Evolutionary conservation across 2,888 invertebrate species (phyloP), one percentile per base, ranked within the genome.

Genomic region (Tinea semifulvella): DNA sequence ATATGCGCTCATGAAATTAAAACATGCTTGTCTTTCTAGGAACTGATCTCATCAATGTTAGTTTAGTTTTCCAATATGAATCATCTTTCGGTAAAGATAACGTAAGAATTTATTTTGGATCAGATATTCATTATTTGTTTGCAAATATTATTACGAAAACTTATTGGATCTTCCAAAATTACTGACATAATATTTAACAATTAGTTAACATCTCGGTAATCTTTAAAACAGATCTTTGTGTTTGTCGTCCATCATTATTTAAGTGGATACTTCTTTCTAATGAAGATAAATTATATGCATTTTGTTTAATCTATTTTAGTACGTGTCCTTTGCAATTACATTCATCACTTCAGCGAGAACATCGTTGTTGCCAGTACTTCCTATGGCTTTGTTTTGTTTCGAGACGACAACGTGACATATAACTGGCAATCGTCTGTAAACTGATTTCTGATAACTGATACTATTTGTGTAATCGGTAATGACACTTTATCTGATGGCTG

Each of bases 61-160:
- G 57, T 57, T 60, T 59, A 60, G 64, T 63, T 65, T n/a, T 63
- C 60, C 58, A 55, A 58, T 64, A 66, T 66, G 67, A 63, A 62
- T 68, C 65, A 63, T 60, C 56, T 56, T 57, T 52, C 50, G 55
- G 56, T 49, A 53, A 49, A 14, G 10, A 53, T 56, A 56, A 50
- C 52, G 58, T 62, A 59, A 58, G 54, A 58, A 56, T 59, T 56
- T 52, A 60, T 58, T 60, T 60, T 56, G 55, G 53, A 51, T 50
- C n/a, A 17, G 16, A 11, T 14, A 31, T 31, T n/a, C 31, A 13
- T 31, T 3, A 4, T 26, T 26, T 4, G 26, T 6, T 3, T n/a
- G n/a, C n/a, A n/a, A n/a, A n/a, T n/a, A n/a, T n/a, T n/a, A n/a
- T n/a, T n/a, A n/a, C n/a, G n/a, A n/a, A n/a, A n/a, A n/a, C n/a